A percentile compares a stretch with the other conserved stretches of the same genome.
phyloP scores from a whole-genome alignment of 1,140 invertebrate genomes.

The Holcopasites calliopsidis region DNA sequence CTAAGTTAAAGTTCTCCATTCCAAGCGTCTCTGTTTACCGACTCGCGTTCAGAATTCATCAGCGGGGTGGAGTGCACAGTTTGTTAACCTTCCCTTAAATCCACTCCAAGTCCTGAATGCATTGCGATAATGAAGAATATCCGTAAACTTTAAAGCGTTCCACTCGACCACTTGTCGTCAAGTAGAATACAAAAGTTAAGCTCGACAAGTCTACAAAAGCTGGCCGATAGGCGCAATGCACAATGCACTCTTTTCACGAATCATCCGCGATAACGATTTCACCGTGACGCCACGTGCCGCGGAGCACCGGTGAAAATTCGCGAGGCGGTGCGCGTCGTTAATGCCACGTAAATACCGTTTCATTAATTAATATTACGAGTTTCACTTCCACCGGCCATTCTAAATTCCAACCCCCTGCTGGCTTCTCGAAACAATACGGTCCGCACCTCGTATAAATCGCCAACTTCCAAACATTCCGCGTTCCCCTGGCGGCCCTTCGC shows the following conservation, averaged over 20 bases:
- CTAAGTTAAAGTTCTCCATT: background rate
- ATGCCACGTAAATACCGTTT: conserved; percentile 23
- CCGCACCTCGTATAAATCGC: conserved; percentile 17
- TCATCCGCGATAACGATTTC: background rate
- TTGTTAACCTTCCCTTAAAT: conserved; percentile 5
- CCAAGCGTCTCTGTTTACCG: background rate
- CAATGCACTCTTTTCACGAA: conserved; percentile 6
- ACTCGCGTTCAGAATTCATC: conserved; percentile 12
- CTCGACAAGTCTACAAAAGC: too few species aligned
- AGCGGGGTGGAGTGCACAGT: background rate
- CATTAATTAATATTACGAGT: conserved; percentile 41
- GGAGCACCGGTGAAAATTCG: background rate
- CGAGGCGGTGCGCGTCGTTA: conserved; percentile 26
- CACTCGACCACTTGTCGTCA: background rate
- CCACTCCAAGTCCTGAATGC: background rate
- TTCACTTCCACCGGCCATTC: conserved; percentile 1
- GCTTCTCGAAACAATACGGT: conserved; percentile 14
- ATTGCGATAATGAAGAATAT: background rate
- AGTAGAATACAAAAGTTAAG: background rate
- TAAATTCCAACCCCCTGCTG: background rate
- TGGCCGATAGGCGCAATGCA: too few species aligned
- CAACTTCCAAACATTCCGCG: conserved; percentile 35
- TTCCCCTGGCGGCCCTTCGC: background rate
- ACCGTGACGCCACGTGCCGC: background rate
- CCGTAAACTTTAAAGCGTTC: background rate